These are phyloP conservation scores for Drosophila orosa DNA, from an alignment of 1,140 invertebrate genomes.

Conservation along the genomic window DNA sequence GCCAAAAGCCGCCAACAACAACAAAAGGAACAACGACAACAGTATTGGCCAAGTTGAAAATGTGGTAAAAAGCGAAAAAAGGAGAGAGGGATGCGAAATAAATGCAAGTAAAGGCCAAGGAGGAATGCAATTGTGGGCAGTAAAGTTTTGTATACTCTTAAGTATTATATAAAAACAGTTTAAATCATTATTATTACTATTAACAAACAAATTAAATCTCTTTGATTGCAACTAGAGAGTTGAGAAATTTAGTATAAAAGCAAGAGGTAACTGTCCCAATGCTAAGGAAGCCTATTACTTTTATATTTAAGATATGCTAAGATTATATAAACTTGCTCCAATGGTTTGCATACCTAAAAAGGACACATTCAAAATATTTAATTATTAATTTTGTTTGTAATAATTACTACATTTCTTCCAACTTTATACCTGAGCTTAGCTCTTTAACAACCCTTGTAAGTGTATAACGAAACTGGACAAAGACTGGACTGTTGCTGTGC, in stretches of 20 bases:
- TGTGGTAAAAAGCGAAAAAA: conserved; percentile 19
- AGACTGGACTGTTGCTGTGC: conserved; percentile 43
- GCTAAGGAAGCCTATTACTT: background rate
- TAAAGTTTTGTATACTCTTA: conserved; percentile 1
- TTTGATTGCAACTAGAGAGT: background rate
- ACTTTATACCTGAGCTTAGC: background rate
- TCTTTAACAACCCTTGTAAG: conserved; percentile 3
- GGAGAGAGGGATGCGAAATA: conserved; percentile 9
- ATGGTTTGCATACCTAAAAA: fast-evolving
- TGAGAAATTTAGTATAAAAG: background rate
- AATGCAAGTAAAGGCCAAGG: conserved; percentile 1
- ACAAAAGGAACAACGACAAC: conserved; percentile 27
- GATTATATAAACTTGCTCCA: background rate
- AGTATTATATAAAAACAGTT: background rate
- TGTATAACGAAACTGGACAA: conserved; percentile 57
- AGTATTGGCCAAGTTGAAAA: conserved; percentile 48
- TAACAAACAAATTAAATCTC: no score
- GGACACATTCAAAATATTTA: background rate
- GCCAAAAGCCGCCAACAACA: conserved; percentile 54
- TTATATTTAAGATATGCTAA: background rate
- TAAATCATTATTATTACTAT: no score
- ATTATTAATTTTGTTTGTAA: background rate
- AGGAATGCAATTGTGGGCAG: background rate
- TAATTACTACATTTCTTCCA: no score
- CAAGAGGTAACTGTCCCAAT: background rate